Evolutionary conservation across 2,113 vertebrate species (phyloP), one percentile per base, ranked within the genome.

Genomic region (Ursus arctos): DNA sequence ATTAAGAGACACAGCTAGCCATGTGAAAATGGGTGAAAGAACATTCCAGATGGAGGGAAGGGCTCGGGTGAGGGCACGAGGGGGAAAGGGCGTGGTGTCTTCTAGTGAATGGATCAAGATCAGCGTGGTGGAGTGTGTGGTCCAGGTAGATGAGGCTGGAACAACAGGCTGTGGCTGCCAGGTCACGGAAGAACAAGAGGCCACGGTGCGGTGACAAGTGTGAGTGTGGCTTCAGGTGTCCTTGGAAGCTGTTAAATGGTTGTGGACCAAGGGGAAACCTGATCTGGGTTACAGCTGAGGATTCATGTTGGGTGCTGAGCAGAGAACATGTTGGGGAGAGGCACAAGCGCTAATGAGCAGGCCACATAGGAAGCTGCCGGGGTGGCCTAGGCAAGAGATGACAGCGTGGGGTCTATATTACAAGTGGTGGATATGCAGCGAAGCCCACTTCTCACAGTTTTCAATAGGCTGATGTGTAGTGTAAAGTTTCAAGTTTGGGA

Each of bases 201-300:
- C 53, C 21, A 59, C 0, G 7, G 16, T 19, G 18, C 0, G 5
- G 16, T 19, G 18, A 57, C 24, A 22, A 24, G 6, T 49, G 31
- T 59, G 57, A 67, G 16, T 4, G 13, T 9, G 21, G 51, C 40
- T 21, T 16, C n/a, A 14, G 31, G 51, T 88, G 76, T n/a, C 77
- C 15, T 9, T 11, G 21, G 26, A 88, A 67, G 74, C 26, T 6
- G 6, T n/a, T 43, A 18, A 16, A 15, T 4, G 57, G 57, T 10
- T 81, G 28, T 43, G 43, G 65, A 55, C 4, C 14, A 47, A 74
- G 24, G 11, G 15, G 4, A 36, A 22, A 22, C 11, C 19, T 59
- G 31, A 22, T 31, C 51, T 55, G 61, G 31, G 63, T 40, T 72
- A 6, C 59, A 49, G 6, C 11, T 51, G 53, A 61, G 80, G 94